Evolutionary conservation across 35 echinoderm and acorn worm genomes (phyloP).

Genomic region (Nesometra sesokonis): DNA sequence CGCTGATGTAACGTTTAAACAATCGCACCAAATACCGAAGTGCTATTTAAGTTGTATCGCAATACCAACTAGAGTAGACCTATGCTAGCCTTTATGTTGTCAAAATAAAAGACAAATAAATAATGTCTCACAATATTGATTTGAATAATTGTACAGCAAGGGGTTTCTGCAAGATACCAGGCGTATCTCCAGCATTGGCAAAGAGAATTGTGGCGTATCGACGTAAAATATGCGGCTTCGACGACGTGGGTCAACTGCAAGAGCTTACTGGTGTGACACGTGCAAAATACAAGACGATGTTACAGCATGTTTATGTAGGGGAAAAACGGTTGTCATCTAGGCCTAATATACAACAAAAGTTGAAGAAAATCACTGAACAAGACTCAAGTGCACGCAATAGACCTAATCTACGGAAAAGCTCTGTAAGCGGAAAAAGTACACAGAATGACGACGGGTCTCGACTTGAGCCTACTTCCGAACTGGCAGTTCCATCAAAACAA

Average conservation of each 20-base stretch:
- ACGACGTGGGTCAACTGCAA: neutral
- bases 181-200: neutral
- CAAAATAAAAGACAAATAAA: too few relatives aligned
- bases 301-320: neutral
- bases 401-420: too few relatives aligned
- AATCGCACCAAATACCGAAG: too few relatives aligned
- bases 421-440: too few relatives aligned
- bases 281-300: neutral
- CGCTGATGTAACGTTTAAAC: too few relatives aligned
- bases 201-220: neutral
- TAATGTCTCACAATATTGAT: neutral
- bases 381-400: too few relatives aligned
- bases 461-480: too few relatives aligned
- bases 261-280: neutral
- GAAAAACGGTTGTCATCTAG: neutral
- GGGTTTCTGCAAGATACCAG: neutral
- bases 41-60: too few relatives aligned
- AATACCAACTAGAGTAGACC: too few relatives aligned
- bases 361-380: neutral
- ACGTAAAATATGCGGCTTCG: neutral
- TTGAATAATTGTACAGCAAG: neutral
- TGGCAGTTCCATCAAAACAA: too few relatives aligned
- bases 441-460: too few relatives aligned
- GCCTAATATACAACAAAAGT: neutral
- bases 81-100: too few relatives aligned